Conservation (phyloP, 2,797 vertebrate species). For the Acridotheres tristis region DNA sequence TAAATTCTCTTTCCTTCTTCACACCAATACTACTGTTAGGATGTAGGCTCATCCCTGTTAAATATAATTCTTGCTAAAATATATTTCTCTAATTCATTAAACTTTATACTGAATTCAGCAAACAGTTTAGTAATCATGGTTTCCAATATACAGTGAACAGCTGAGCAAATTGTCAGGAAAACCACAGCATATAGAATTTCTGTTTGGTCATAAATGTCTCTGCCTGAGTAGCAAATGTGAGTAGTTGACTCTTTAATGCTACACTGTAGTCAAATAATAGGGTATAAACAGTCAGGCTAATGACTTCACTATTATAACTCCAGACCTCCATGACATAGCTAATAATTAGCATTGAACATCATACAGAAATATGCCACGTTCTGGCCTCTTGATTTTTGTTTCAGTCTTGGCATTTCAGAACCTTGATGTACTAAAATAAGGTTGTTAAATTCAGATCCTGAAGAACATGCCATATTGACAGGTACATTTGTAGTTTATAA, state of each 20-base stretch:
- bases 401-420: conserved; percentile 65
- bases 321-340: conserved; percentile 41
- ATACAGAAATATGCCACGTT: conserved; percentile 65
- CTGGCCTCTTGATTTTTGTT: conserved; percentile 58
- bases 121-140: conserved; percentile 29
- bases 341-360: conserved; percentile 73
- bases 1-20: background rate
- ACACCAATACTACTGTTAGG: background rate
- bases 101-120: conserved; percentile 51
- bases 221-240: background rate
- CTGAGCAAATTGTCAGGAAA: conserved; percentile 16
- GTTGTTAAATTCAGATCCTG: conserved; percentile 46
- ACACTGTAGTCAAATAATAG: conserved; percentile 48
- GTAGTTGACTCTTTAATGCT: conserved; percentile 20
- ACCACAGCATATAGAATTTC: background rate
- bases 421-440: conserved; percentile 23
- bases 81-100: conserved; percentile 49
- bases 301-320: conserved; percentile 60
- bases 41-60: background rate
- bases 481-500: conserved; percentile 15
- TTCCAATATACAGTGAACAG: conserved; percentile 1
- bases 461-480: background rate
- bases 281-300: conserved; percentile 59
- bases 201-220: conserved; percentile 29
- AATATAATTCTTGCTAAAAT: conserved; percentile 31